Base-by-base conservation (phyloP, 1,140 invertebrate genomes). In the Whitmania pigra region DNA sequence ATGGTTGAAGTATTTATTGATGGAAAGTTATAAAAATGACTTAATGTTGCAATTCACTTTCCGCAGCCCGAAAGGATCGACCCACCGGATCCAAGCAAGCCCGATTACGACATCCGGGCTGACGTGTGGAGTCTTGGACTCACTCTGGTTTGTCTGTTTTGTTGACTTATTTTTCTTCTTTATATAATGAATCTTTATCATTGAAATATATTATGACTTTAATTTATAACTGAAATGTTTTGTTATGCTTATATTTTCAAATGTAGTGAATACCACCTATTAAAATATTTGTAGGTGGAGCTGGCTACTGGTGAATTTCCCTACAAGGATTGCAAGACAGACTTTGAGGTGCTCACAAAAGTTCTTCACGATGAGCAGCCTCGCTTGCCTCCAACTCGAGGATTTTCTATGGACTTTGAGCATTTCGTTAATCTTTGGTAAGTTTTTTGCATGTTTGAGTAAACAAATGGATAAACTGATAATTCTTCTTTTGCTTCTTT, bases 41-140 rank as follows among this genome's bases (percentile, higher is more conserved):
- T n/a, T n/a, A 31, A 63, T 63, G 29, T 63, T 25, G 22, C 22
- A 18, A 63, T 7, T 49, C 15, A 11, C 43, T 49, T 63, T 7
- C 22, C 22, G 22, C 57, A 82, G 80, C 82, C 82, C 54, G 82
- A 83, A 73, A 76, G 81, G 72, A 82, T 83, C 69, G 80, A 81
- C 60, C 80, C 80, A 17, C 80, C 81, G 17, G 79, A 82, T 74
- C 80, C 80, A 18, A 78, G 76, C 25, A 73, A 79, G 71, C 90
- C 91, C 69, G 92, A 94, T 81, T 98, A 98, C 81, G 96, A 99
- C 84, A 96, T 98, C 78, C 87, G 95, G 76, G 94, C 95, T 22
- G 96, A 99, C 85, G 94, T 99, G 29, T 99, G 96, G 96, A 96
- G 93, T 79, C 85, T 99, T 73, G 96, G 96, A 76, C 97, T 99